Evolutionary conservation across 1,140 invertebrate genomes (phyloP).

Genomic region (Eumeta japonica): DNA sequence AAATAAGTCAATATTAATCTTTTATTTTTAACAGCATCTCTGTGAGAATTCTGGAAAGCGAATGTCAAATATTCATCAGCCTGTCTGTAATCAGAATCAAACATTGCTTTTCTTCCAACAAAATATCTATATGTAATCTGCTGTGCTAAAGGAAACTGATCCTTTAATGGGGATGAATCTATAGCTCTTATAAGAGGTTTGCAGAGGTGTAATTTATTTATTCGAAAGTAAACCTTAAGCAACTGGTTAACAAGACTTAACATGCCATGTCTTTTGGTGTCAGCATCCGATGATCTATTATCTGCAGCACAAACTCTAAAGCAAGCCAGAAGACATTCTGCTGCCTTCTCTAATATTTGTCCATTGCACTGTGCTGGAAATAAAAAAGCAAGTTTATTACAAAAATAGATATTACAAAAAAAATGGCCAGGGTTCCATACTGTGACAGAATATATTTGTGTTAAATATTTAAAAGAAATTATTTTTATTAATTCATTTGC

Average conservation of each 20-base stretch:
- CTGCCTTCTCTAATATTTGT: constrained; percentile 85
- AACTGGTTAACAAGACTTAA: constrained; percentile 93
- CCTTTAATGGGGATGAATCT: constrained; percentile 85
- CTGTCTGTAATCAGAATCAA: constrained; percentile 91
- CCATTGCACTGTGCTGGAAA: constrained; percentile 44
- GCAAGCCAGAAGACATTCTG: constrained; percentile 89
- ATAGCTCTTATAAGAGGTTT: constrained; percentile 96
- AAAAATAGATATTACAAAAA: no score
- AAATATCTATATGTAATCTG: constrained; percentile 97
- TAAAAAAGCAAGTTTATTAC: background rate
- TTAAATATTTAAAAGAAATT: no score
- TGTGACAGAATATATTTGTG: no score
- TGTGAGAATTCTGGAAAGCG: constrained; percentile 90
- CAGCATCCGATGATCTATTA: constrained; percentile 78
- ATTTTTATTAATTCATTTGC: no score
- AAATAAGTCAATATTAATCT: constrained; percentile 92
- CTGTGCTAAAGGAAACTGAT: constrained; percentile 81
- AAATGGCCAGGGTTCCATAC: no score
- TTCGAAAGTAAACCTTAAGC: constrained; percentile 96
- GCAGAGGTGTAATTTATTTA: constrained; percentile 95
- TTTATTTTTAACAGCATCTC: constrained; percentile 83
- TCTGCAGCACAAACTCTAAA: constrained; percentile 96
- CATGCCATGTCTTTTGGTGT: constrained; percentile 95
- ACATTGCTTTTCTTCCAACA: constrained; percentile 96
- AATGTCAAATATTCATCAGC: constrained; percentile 91